A percentile compares a stretch with the other conserved stretches of the same genome.
These are phyloP conservation scores for Cheilosia vernalis DNA, from an alignment of 2,888 invertebrate genomes.

Conservation along the genomic window DNA sequence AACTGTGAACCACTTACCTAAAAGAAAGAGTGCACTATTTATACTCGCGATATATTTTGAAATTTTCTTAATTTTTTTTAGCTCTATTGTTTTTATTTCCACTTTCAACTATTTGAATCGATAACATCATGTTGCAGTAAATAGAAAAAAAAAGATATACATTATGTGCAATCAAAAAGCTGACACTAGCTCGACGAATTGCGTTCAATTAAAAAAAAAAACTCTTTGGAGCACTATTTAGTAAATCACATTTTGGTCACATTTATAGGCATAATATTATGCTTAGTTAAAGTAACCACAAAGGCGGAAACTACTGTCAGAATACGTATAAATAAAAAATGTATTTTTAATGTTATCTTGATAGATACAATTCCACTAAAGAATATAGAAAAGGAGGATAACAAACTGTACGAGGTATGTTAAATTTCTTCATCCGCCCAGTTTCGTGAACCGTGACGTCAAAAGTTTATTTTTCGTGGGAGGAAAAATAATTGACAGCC, in stretches of 20 bases:
- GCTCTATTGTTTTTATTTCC: conserved; percentile 42
- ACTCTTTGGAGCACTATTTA: conserved; percentile 24
- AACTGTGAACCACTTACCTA: conserved; percentile 42
- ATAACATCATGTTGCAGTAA: conserved; percentile 55
- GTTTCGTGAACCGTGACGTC: conserved; percentile 10
- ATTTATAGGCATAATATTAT: conserved; percentile 5
- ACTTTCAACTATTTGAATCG: conserved; percentile 46
- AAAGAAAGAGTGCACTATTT: conserved; percentile 28
- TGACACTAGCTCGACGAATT: conserved; percentile 28
- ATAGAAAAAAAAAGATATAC: conserved; percentile 11
- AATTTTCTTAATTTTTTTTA: conserved; percentile 11
- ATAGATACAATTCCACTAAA: conserved; percentile 20
- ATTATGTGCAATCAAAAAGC: conserved; percentile 9
- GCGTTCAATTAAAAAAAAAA: conserved; percentile 23
- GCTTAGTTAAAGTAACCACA: conserved; percentile 1
- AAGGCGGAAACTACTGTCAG: conserved; percentile 42
- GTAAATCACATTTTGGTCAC: conserved; percentile 45
- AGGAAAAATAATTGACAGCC: not conserved
- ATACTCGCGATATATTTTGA: conserved; percentile 12
- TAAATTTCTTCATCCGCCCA: conserved; percentile 22
- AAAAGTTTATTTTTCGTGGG: conserved; percentile 1
- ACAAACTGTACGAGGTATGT: conserved; percentile 29
- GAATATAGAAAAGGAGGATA: conserved; percentile 10
- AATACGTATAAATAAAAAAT: conserved; percentile 49
- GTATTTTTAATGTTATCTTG: conserved; percentile 48